Base-by-base conservation (phyloP, 2,113 vertebrate species). In the Pongo pygmaeus region DNA sequence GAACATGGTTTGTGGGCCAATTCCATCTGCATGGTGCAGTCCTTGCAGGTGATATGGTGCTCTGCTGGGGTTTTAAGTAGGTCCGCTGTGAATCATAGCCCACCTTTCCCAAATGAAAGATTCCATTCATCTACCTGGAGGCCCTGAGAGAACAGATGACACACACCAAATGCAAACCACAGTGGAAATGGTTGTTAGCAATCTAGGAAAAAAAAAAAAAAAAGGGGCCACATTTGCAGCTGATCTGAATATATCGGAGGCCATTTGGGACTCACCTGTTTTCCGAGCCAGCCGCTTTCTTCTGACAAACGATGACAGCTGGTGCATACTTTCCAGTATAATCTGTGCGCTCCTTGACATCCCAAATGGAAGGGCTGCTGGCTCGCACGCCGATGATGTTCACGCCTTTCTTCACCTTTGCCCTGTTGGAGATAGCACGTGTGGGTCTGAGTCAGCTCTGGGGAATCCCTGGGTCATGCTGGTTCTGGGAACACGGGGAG, bases 331-430 rank as follows among this genome's bases (percentile, higher is more conserved):
- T 98, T 25, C 99, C 99, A 0, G 99, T 96, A 1, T 97, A 96
- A 75, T 98, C 99, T 78, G 97, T 40, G 46, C 98, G 99, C 97
- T 99, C 98, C 18, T 98, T 99, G 97, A 99, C 98, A 93, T 99
- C 99, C 99, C 99, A 99, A 9, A 98, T 11, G 72, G 98, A 88
- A 0, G 99, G 98, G 98, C 98, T 99, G 98, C 99, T 99, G 97
- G 99, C 99, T 94, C 99, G 98, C 0, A 99, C 99, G 1, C 98
- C 98, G 12, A 98, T 95, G 94, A 99, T 98, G 74, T 98, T 99
- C 98, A 99, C 98, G 0, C 99, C 99, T 96, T 98, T 99, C 98
- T 99, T 99, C 97, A 99, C 99, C 91, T 99, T 99, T 0, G 99
- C 99, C 98, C 99, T 99, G 97, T 78, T 38, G 98, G 96, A 96